Evolutionary conservation across 2,113 vertebrate species (phyloP).

Genomic region (Mirza zaza): DNA sequence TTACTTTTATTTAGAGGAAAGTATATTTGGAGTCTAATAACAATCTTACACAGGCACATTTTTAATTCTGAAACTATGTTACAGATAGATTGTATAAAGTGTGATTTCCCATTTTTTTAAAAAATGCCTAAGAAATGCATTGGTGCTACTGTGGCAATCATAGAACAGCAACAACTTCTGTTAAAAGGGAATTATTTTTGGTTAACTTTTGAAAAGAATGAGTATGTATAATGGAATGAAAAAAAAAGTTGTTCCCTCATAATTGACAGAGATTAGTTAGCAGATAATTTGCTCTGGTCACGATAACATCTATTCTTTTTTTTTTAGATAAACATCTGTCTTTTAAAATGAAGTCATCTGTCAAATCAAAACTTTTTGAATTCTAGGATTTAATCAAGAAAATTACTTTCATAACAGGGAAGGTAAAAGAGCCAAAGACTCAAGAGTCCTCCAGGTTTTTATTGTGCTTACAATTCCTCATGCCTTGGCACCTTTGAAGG

Average conservation of each 20-base stretch:
- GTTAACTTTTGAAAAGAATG: conserved; percentile 2
- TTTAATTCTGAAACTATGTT: conserved; percentile 25
- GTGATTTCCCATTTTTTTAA: background rate
- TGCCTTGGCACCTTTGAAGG: background rate
- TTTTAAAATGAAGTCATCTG: background rate
- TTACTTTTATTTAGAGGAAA: background rate
- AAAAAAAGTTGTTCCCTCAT: background rate
- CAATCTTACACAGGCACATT: background rate
- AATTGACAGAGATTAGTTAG: background rate
- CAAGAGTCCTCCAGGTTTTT: background rate
- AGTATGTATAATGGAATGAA: background rate
- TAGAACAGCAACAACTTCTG: background rate
- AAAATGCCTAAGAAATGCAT: background rate
- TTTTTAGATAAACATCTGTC: too few species aligned
- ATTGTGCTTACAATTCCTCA: background rate
- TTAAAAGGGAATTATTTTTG: background rate
- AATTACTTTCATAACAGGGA: background rate
- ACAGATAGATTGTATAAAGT: background rate
- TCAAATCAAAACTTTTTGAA: conserved; percentile 30
- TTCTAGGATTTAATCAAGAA: conserved; percentile 35
- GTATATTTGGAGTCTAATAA: background rate
- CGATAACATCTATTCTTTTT: background rate
- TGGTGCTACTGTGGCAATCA: background rate
- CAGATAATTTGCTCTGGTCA: background rate
- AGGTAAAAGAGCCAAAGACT: background rate